These are phyloP conservation scores for Aplidium turbinatum DNA, from an alignment of 23 tunicate species.

Conservation along the genomic window DNA sequence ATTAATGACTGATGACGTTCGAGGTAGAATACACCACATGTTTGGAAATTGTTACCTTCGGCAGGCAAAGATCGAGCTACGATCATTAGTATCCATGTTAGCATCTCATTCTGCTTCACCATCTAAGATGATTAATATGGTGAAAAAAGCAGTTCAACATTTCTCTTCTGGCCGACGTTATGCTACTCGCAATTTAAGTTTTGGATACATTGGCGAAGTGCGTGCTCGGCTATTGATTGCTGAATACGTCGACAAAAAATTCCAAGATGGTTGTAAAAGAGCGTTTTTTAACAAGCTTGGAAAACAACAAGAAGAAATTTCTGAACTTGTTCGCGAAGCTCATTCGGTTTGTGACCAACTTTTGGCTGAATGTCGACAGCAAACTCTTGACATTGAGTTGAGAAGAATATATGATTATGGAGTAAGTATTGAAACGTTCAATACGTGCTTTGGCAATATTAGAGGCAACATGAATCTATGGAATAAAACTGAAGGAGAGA, in stretches of 20 bases:
- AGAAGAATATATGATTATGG: not conserved
- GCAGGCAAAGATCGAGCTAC: constrained; percentile 8
- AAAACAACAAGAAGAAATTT: not conserved
- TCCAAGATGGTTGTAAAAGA: not conserved
- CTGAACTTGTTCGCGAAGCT: constrained; percentile 48
- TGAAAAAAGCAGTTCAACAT: constrained; percentile 27
- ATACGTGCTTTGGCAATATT: constrained; percentile 17
- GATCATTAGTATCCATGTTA: too few species aligned
- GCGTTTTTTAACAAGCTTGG: not conserved
- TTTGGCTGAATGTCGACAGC: constrained; percentile 32
- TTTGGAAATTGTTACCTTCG: constrained; percentile 38
- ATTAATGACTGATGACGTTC: constrained; percentile 24
- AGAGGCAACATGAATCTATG: not conserved
- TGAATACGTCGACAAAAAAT: constrained; percentile 24
- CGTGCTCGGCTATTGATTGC: constrained; percentile 39
- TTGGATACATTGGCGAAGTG: constrained; percentile 64
- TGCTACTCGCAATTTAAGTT: constrained; percentile 29
- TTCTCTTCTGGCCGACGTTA: constrained; percentile 9
- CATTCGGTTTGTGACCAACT: constrained; percentile 58
- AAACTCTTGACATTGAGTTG: constrained; percentile 7
- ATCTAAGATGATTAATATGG: not conserved
- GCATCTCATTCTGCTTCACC: not conserved
- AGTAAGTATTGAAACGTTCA: constrained; percentile 28
- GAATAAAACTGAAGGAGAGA: constrained; percentile 11
- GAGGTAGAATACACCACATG: constrained; percentile 52